Evolutionary conservation across 2,797 vertebrate genomes (phyloP), one percentile per base, ranked within the genome.

Genomic region (Fistularia commersonii): DNA sequence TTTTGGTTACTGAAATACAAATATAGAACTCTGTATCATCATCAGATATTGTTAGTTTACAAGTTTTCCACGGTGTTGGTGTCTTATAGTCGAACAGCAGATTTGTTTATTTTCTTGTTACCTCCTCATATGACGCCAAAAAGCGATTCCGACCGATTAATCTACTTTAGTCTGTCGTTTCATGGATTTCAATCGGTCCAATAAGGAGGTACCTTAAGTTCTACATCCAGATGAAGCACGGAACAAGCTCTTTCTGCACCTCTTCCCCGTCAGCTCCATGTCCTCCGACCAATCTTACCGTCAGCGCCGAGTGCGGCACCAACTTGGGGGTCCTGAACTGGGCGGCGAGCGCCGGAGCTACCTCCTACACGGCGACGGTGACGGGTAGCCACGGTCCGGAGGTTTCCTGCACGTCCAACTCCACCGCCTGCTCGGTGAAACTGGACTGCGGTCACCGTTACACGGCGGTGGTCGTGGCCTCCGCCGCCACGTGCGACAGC

Each of bases 371-470:
- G 0, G 85, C 74, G 1, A 80, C 52, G 3, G 61, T 81, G 2
- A 77, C 67, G 1, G 81, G 82, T 2, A 42, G 8, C 42, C 64
- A 87, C 0, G 87, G 88, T 7, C 66, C 77, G 1, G 51, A 46
- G 0, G 60, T 46, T 32, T 81, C 69, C 66, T 92, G 90, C 50
- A 64, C 14, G 2, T 78, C 88, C 45, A 85, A 78, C 62, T 57
- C 46, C 8, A 84, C 82, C 1, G 80, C 53, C 48, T 92, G 91
- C 60, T 68, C 62, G 0, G 60, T 83, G 15, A 77, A 66, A 46
- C 57, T 91, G 61, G 79, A 90, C 33, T 92, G 91, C 36, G 83
- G 83, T 3, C 57, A 35, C 5, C 47, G 15, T 5, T 91, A 91
- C 68, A 63, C 65, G 0, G 86, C 77, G 0, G 54, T 74, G 0